Conservation (phyloP, 2,113 vertebrate genomes). For the Callospermophilus lateralis region DNA sequence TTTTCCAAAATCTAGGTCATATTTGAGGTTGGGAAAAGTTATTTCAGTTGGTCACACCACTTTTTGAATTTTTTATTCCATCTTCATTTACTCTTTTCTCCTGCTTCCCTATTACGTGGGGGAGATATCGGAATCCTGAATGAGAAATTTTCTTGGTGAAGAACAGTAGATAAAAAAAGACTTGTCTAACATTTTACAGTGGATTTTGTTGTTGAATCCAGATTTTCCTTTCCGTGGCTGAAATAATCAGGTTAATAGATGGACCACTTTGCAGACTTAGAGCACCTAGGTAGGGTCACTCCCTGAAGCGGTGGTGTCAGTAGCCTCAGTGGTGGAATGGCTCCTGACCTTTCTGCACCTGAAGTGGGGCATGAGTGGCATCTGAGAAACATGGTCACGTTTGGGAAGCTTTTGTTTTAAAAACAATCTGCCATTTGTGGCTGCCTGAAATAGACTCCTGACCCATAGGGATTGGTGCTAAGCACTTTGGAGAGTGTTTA, state of each 20-base stretch:
- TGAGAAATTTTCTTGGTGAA: slow-evolving; percentile 19
- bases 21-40: background rate
- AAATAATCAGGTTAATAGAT: slow-evolving; percentile 21
- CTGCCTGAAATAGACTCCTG: slow-evolving; percentile 70
- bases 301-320: background rate
- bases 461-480: slow-evolving; percentile 81
- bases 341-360: slow-evolving; percentile 42
- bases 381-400: slow-evolving; percentile 48
- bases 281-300: background rate
- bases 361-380: background rate
- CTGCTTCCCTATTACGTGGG: background rate
- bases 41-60: background rate
- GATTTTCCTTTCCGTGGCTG: fast-evolving
- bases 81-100: background rate
- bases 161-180: background rate
- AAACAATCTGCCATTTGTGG: slow-evolving; percentile 79
- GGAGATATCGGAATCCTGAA: background rate
- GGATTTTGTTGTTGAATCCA: background rate
- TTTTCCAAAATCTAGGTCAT: background rate
- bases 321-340: background rate
- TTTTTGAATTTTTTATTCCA: background rate
- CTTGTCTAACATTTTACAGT: background rate
- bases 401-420: slow-evolving; percentile 82
- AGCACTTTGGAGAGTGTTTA: slow-evolving; percentile 84
- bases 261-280: slow-evolving; percentile 22